Percentiles rank a stretch among this genome's conserved stretches.
Conservation (phyloP, 1,140 invertebrate genomes). For the Calliopsis andreniformis region DNA sequence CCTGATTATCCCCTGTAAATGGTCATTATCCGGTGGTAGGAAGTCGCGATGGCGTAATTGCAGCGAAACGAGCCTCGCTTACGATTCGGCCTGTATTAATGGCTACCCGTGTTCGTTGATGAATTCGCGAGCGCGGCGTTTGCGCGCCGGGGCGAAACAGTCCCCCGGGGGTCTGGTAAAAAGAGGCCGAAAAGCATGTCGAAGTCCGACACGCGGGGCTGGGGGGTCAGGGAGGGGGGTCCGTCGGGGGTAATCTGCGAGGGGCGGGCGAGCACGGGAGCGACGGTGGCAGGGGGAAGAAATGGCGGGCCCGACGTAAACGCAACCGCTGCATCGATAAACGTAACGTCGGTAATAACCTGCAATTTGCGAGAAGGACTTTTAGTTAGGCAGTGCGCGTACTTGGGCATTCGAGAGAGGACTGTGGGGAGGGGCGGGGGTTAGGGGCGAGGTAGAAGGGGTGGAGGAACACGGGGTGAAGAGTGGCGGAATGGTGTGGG, state of each 20-base stretch:
- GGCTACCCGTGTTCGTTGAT: slow-evolving; percentile 38
- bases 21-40: background rate
- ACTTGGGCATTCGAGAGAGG: slow-evolving; percentile 50
- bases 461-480: slow-evolving; percentile 26
- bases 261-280: background rate
- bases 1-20: too few species aligned
- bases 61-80: slow-evolving; percentile 16
- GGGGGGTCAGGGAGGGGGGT: background rate
- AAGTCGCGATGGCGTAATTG: slow-evolving; percentile 20
- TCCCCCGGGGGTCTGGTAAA: background rate
- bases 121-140: background rate
- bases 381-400: slow-evolving; percentile 74
- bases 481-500: slow-evolving; percentile 44
- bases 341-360: slow-evolving; percentile 77
- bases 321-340: slow-evolving; percentile 72
- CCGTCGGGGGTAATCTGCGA: slow-evolving; percentile 26
- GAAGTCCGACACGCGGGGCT: background rate
- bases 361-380: slow-evolving; percentile 78
- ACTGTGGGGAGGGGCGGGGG: slow-evolving; percentile 47
- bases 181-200: slow-evolving; percentile 22
- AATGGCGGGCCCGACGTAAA: slow-evolving; percentile 57
- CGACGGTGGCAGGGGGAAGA: background rate
- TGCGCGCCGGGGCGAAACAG: background rate
- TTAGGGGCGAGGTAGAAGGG: slow-evolving; percentile 26
- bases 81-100: slow-evolving; percentile 13